phyloP scores from a whole-genome alignment of 2,888 invertebrate genomes.

The Reticulitermes lucifugus region DNA sequence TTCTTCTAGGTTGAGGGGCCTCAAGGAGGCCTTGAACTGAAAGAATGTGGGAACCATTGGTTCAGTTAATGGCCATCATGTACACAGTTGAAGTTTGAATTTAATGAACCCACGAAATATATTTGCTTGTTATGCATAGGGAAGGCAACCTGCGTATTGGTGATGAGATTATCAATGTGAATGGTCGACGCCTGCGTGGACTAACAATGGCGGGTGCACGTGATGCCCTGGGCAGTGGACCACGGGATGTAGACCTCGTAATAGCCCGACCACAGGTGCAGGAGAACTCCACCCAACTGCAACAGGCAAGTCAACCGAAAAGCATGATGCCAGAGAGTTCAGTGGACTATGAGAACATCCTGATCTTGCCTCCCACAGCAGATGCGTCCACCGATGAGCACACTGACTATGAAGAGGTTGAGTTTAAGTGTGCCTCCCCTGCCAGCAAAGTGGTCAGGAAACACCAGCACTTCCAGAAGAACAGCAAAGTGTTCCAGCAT shows the following conservation, averaged over 20 bases:
- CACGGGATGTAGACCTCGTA: constrained; percentile 75
- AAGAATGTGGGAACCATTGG: too few relatives aligned
- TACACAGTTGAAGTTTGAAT: too few relatives aligned
- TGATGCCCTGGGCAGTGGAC: constrained; percentile 72
- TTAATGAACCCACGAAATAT: too few relatives aligned
- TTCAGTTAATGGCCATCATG: too few relatives aligned
- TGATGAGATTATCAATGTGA: constrained; percentile 79
- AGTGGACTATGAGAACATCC: constrained; percentile 76
- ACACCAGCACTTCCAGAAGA: constrained; percentile 73
- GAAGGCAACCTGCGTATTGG: constrained; percentile 76
- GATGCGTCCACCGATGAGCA: constrained; percentile 25
- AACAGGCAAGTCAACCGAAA: constrained; percentile 56
- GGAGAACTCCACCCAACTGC: constrained; percentile 60
- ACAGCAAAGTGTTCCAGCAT: constrained; percentile 70
- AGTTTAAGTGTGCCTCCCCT: constrained; percentile 55
- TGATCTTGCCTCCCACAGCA: constrained; percentile 47
- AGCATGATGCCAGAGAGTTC: constrained; percentile 72
- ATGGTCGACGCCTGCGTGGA: constrained; percentile 75
- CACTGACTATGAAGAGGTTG: background rate
- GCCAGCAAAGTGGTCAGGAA: constrained; percentile 59
- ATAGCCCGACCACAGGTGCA: constrained; percentile 67
- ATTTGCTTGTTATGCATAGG: constrained; percentile 56
- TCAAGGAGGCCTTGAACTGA: too few relatives aligned
- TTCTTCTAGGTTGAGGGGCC: too few relatives aligned
- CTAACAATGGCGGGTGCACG: constrained; percentile 75